phyloP scores from a whole-genome alignment of 37 sponge, comb jelly and placozoan genomes.

The Crambe crambe region DNA sequence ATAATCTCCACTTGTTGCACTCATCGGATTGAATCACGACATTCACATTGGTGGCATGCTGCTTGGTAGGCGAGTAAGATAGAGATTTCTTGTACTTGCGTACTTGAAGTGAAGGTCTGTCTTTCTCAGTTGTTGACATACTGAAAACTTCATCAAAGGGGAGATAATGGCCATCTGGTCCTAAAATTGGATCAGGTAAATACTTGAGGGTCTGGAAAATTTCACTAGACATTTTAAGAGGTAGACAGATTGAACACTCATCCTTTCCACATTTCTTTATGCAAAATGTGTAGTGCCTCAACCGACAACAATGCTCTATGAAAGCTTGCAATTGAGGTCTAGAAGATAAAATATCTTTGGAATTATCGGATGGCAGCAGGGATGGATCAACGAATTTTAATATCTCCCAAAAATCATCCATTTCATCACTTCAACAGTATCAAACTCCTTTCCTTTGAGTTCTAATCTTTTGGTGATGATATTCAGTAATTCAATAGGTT shows the following conservation, averaged over 20 bases:
- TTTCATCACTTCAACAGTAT: conserved; percentile 4
- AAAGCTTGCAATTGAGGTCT: conserved; percentile 5
- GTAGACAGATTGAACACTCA: too few species aligned
- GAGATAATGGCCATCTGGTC: too few species aligned
- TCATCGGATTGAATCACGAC: conserved; percentile 35
- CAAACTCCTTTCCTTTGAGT: conserved; percentile 41
- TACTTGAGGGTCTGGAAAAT: too few species aligned
- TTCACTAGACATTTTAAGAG: too few species aligned
- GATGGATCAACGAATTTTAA: background rate
- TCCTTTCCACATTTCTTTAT: too few species aligned
- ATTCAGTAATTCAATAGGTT: background rate
- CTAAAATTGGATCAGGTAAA: too few species aligned
- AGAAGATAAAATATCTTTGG: background rate
- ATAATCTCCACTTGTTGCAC: conserved; percentile 39
- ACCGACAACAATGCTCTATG: too few species aligned
- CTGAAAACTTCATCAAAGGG: conserved; percentile 20
- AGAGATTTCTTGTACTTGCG: conserved; percentile 17
- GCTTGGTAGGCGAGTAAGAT: conserved; percentile 17
- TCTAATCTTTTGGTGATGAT: conserved; percentile 8
- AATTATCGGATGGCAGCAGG: background rate
- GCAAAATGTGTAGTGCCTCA: too few species aligned
- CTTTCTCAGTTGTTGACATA: conserved; percentile 6
- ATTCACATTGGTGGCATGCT: conserved; percentile 24
- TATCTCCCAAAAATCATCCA: conserved; percentile 18
- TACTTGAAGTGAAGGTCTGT: conserved; percentile 1